These are phyloP conservation scores for Planococcus citri DNA, from an alignment of 1,140 invertebrate species.

Conservation along the genomic window DNA sequence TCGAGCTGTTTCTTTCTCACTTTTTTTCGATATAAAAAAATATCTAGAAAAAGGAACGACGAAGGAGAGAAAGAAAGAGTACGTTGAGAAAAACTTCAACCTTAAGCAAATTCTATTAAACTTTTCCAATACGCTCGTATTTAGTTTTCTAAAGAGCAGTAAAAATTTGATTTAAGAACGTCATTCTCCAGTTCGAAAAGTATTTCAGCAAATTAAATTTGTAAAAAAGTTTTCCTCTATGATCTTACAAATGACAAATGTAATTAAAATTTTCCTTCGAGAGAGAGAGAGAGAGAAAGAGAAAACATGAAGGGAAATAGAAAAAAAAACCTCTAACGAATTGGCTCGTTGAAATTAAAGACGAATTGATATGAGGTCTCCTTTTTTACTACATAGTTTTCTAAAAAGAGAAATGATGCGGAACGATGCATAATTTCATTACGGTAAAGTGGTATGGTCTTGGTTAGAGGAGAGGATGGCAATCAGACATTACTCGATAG, in stretches of 20 bases:
- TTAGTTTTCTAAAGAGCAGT: constrained; percentile 7
- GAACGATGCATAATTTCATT: too few relatives aligned
- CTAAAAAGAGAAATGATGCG: too few relatives aligned
- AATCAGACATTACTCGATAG: too few relatives aligned
- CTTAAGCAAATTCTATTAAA: constrained; percentile 8
- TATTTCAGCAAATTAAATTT: background rate
- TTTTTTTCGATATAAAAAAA: background rate
- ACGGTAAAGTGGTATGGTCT: too few relatives aligned
- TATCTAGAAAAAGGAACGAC: background rate
- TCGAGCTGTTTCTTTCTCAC: background rate
- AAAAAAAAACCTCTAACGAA: too few relatives aligned
- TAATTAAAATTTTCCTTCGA: background rate
- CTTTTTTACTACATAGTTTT: too few relatives aligned
- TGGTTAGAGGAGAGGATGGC: too few relatives aligned
- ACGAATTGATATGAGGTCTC: too few relatives aligned
- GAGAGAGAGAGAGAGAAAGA: too few relatives aligned
- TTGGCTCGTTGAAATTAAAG: too few relatives aligned
- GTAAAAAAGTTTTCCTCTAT: background rate
- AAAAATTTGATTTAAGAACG: constrained; percentile 4
- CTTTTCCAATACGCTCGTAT: background rate
- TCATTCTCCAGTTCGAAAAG: background rate
- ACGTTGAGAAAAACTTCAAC: background rate
- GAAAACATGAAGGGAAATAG: too few relatives aligned
- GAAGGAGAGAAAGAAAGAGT: background rate
- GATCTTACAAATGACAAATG: constrained; percentile 7